Evolutionary conservation across 2,888 invertebrate species (phyloP).

Genomic region (Megalurothrips usitatus): DNA sequence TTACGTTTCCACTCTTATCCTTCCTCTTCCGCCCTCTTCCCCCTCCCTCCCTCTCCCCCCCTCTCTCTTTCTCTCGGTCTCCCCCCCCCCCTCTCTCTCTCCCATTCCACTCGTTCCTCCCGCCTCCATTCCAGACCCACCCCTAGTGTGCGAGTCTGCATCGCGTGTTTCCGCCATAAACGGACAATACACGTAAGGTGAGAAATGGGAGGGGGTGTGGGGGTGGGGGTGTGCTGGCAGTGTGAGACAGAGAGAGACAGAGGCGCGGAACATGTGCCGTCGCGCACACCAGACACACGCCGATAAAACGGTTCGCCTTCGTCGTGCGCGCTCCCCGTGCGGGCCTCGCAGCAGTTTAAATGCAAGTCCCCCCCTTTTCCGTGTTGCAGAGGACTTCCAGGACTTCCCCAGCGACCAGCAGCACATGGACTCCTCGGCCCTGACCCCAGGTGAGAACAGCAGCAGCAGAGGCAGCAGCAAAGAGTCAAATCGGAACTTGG

Average conservation of each 20-base stretch:
- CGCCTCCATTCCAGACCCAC: background rate
- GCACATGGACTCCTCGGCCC: background rate
- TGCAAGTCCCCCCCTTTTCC: background rate
- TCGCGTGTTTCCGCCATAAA: conserved; percentile 5
- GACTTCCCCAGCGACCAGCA: conserved; percentile 23
- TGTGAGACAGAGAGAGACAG: background rate
- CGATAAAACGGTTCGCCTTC: background rate
- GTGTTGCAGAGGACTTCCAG: conserved; percentile 10
- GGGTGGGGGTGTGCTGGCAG: background rate
- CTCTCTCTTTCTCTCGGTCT: no score
- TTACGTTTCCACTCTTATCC: background rate
- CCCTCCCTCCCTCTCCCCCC: background rate
- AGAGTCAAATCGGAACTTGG: no score
- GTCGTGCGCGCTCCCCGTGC: background rate
- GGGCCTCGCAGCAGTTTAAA: background rate
- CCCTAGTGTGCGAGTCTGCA: background rate
- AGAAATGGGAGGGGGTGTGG: background rate
- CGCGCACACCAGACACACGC: no score
- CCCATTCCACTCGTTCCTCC: background rate
- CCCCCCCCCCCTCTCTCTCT: no score
- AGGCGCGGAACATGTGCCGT: no score
- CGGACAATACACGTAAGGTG: background rate
- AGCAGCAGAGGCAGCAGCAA: no score
- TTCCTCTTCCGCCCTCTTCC: background rate
- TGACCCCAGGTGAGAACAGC: background rate